These are phyloP conservation scores for Syngnathus rostellatus DNA, from an alignment of 2,797 vertebrate genomes.

Conservation along the genomic window DNA sequence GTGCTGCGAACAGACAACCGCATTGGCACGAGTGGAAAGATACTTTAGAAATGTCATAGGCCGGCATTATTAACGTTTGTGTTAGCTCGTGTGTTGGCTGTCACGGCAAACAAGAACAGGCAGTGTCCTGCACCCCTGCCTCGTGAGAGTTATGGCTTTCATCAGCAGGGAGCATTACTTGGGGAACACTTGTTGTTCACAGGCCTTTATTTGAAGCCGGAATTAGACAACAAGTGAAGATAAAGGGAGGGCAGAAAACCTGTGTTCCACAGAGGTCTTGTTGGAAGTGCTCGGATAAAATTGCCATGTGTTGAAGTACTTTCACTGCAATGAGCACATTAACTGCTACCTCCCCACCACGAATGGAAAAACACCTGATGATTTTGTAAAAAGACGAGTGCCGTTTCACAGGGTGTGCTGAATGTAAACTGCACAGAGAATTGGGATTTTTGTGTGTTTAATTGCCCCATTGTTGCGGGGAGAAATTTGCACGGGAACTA, in stretches of 20 bases:
- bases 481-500: conserved; percentile 17
- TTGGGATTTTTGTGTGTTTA: conserved; percentile 23
- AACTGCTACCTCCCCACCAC: conserved; percentile 11
- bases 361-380: conserved; percentile 8
- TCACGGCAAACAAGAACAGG: conserved; percentile 16
- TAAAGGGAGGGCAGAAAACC: conserved; percentile 20
- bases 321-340: conserved; percentile 33
- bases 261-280: conserved; percentile 39
- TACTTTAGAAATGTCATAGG: conserved; percentile 52
- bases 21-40: conserved; percentile 26
- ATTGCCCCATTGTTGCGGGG: conserved; percentile 11
- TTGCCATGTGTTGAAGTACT: conserved; percentile 38
- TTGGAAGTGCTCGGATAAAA: conserved; percentile 27
- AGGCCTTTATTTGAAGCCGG: conserved; percentile 38
- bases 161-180: conserved; percentile 21
- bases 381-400: conserved; percentile 48
- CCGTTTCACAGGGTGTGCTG: conserved; percentile 33
- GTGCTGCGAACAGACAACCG: conserved; percentile 34
- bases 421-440: conserved; percentile 22
- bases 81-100: conserved; percentile 22
- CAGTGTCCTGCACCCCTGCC: conserved; percentile 4
- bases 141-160: conserved; percentile 24
- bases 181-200: conserved; percentile 21
- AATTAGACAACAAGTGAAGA: conserved; percentile 23
- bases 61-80: conserved; percentile 42